Evolutionary conservation across 1,140 invertebrate species (phyloP).

Genomic region (Lepidurus arcticus): DNA sequence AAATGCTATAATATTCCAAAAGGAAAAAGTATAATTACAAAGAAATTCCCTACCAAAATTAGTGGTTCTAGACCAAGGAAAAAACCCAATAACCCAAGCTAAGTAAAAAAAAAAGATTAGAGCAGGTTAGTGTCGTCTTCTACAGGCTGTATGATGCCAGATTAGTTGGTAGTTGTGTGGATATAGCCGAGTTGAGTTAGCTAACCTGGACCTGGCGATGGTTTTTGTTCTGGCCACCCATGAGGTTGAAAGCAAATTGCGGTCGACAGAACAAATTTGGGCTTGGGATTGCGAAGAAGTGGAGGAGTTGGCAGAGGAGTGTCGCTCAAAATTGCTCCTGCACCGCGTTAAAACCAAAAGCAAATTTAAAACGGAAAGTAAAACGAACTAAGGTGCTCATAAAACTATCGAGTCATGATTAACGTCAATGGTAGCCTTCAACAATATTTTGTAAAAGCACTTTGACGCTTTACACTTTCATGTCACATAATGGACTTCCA

Average conservation of each 20-base stretch:
- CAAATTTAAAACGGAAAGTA: background rate
- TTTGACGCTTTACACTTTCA: background rate
- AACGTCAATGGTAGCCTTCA: background rate
- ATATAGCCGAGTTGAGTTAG: background rate
- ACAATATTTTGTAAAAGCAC: too few species aligned
- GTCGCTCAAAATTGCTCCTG: conserved; percentile 12
- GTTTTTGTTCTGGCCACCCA: conserved; percentile 4
- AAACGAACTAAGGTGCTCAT: background rate
- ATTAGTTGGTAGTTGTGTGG: too few species aligned
- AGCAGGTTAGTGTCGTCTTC: background rate
- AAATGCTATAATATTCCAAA: conserved; percentile 45
- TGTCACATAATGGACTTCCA: background rate
- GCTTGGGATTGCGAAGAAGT: background rate
- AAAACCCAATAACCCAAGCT: background rate
- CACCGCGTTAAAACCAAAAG: conserved; percentile 11
- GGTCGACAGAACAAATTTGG: conserved; percentile 21
- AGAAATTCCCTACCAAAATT: background rate
- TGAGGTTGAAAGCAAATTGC: conserved; percentile 1
- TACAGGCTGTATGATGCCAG: too few species aligned
- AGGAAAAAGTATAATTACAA: background rate
- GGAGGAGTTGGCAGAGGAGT: background rate
- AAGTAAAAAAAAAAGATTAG: background rate
- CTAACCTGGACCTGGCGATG: conserved; percentile 20
- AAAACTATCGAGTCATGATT: background rate
- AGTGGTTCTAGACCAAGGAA: background rate